Conservation (phyloP, 2,888 invertebrate genomes). For the Cephus spinipes region DNA sequence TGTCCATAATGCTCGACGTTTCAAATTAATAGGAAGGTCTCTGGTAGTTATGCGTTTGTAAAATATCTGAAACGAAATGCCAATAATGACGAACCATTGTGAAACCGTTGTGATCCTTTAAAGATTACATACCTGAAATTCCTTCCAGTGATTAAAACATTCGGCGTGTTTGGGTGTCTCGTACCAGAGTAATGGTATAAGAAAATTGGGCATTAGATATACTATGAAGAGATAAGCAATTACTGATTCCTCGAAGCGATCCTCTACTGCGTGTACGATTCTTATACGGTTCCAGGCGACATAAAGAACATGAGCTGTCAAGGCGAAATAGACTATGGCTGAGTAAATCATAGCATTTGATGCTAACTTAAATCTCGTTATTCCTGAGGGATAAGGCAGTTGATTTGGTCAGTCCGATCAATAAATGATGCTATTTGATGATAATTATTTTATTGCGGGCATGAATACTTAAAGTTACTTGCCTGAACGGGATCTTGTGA, state of each 20-base stretch:
- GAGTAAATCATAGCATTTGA: constrained; percentile 74
- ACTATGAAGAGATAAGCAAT: constrained; percentile 82
- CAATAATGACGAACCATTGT: background rate
- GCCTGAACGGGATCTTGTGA: constrained; percentile 69
- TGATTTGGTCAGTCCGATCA: background rate
- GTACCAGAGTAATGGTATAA: constrained; percentile 76
- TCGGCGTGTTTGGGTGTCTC: constrained; percentile 75
- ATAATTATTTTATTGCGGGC: background rate
- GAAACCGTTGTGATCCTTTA: background rate
- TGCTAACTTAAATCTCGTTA: constrained; percentile 50
- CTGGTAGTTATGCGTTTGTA: constrained; percentile 74
- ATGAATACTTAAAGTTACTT: background rate
- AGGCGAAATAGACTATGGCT: constrained; percentile 66
- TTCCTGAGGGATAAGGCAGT: background rate
- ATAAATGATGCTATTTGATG: background rate
- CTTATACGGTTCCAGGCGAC: constrained; percentile 74
- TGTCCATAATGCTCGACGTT: constrained; percentile 72
- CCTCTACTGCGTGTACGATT: constrained; percentile 73
- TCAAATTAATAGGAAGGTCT: constrained; percentile 70
- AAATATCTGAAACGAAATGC: constrained; percentile 65
- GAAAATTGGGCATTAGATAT: constrained; percentile 75
- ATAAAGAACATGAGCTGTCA: constrained; percentile 72
- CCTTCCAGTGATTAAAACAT: constrained; percentile 75
- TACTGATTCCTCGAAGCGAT: constrained; percentile 80
- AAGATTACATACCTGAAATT: constrained; percentile 72